Base-by-base conservation (phyloP, 2,797 vertebrate genomes). In the Vespertilio murinus region DNA sequence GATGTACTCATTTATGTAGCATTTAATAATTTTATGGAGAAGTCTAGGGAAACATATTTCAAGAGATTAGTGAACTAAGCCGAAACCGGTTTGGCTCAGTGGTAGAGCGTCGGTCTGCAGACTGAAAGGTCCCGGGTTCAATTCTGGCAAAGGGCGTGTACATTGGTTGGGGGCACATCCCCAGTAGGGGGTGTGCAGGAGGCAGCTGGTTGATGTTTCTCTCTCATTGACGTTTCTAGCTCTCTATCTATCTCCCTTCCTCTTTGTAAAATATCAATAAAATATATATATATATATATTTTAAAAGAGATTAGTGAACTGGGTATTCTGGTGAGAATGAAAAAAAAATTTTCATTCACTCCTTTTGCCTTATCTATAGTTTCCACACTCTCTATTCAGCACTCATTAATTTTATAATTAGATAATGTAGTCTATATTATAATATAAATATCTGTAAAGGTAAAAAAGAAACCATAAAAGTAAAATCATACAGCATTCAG, bases 321-420 rank as follows among this genome's bases (percentile, higher is more conserved):
- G 9, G 10, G 12, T 83, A 18, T 42, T 8, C 23, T 82, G 13
- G 12, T 30, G 9, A 22, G 8, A 88, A 71, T 77, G 23, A 71
- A 86, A 82, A 70, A 17, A 56, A 20, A 52, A 42, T 67, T 71
- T 49, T 49, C 16, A 40, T 90, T 61, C 83, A 61, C 20, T 77
- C 67, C 28, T 88, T 88, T 90, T 9, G 18, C 30, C 8, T n/a
- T 85, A 38, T 69, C 23, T 64, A 9, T 88, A 79, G 52, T 74
- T 94, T 89, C 17, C 0, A 64, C 38, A 54, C 8, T 52, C 18
- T 54, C 5, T 79, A 52, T 69, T 91, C 16, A 40, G 56, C 12
- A 90, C 4, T 54, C 20, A 69, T n/a, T 33, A 75, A 69, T 79
- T 71, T 82, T 80, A 81, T 91, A 92, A 75, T 83, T 69, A 78